A percentile compares a stretch with the other conserved stretches of the same genome.
These are phyloP conservation scores for Zaprionus lineosus DNA, from an alignment of 2,888 invertebrate species.

Conservation along the genomic window DNA sequence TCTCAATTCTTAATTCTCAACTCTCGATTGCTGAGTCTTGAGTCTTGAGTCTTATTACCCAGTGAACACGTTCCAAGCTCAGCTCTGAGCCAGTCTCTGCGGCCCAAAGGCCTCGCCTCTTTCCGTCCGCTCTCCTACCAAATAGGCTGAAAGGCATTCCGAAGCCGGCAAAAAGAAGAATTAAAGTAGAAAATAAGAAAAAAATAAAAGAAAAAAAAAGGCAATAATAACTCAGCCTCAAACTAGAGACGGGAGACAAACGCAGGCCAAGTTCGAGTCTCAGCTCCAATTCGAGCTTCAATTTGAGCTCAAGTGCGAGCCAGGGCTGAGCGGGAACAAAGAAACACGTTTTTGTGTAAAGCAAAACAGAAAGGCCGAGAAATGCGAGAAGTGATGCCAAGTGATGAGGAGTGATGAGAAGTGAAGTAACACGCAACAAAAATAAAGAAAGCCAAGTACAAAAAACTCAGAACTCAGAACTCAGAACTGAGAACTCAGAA, in stretches of 20 bases:
- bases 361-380: constrained; percentile 27
- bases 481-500: constrained; percentile 38
- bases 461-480: constrained; percentile 22
- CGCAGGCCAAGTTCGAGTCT: no score
- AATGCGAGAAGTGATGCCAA: not conserved
- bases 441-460: constrained; percentile 17
- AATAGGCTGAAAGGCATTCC: constrained; percentile 45
- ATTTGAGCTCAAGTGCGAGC: not conserved
- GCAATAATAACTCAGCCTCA: not conserved
- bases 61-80: constrained; percentile 50
- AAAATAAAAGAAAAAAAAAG: constrained; percentile 6
- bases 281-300: no score
- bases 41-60: no score
- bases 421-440: constrained; percentile 11
- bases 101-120: constrained; percentile 6
- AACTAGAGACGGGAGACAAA: not conserved
- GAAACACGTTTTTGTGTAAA: constrained; percentile 74
- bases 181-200: constrained; percentile 13
- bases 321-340: constrained; percentile 38
- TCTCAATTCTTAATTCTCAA: no score
- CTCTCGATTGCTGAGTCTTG: no score
- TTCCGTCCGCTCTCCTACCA: not conserved
- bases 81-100: constrained; percentile 21
- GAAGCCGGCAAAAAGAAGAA: constrained; percentile 63
- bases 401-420: no score